Base-by-base conservation (phyloP, 2,888 invertebrate species). In the Pyrocoelia pectoralis region DNA sequence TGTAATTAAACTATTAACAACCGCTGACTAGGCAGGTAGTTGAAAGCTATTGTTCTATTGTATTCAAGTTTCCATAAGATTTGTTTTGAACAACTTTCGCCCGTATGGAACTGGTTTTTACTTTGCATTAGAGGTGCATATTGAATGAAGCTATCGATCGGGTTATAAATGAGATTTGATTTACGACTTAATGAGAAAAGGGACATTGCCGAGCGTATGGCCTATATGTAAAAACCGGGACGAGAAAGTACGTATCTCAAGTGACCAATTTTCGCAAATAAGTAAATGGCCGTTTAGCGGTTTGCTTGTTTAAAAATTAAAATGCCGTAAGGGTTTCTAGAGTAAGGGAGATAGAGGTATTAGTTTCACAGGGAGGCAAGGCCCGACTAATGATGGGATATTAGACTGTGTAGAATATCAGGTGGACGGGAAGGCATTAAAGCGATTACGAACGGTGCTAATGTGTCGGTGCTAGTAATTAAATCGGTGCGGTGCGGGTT, bases 391-490 rank as follows among this genome's bases (percentile, higher is more conserved):
- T 65, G 65, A 65, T 65, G 61, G 65, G 65, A 65, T 65, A 65
- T 65, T 65, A 65, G 54, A 54, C 40, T 65, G 61, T 65, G 62
- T 63, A 62, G 61, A 53, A 68, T 66, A 66, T 66, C 67, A 63
- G 68, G 63, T 67, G 61, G 67, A 66, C 67, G 69, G 70, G 68
- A 61, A 69, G 70, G 72, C 70, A 72, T 72, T 73, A 72, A 75
- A 74, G 72, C 73, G 75, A 74, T 75, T 74, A 74, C 72, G 61
- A 69, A 66, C 70, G 70, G 72, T 72, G 75, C 72, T 75, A 75
- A 73, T 75, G 75, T 72, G 70, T 68, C 68, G 71, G 71, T 65
- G 56, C 62, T 64, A 70, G 73, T 73, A 75, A 75, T 75, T 75
- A 75, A 75, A 74, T 75, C 72, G 65, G 66, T 56, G 61, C 60